Evolutionary conservation across 2,113 vertebrate species (phyloP), one percentile per base, ranked within the genome.

Genomic region (Copsychus sechellarum): DNA sequence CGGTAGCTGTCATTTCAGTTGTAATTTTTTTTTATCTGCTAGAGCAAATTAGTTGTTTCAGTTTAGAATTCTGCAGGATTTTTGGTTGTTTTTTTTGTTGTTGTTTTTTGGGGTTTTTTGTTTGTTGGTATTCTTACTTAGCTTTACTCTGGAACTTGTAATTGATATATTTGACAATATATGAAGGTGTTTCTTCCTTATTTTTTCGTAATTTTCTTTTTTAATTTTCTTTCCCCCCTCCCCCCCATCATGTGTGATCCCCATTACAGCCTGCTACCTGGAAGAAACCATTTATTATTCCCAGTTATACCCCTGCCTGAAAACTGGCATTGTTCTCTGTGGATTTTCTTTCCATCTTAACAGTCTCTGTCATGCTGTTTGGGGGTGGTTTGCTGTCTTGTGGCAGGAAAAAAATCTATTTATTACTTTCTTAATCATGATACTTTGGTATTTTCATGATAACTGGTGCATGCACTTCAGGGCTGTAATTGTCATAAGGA

Each of bases 141-240:
- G 21, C 31, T 77, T 83, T 65, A 43, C 25, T 69, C 22, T 69
- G 51, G 24, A 53, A 33, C 26, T 81, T 73, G 6, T 4, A 24
- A 36, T 34, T 15, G 11, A 19, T 45, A 9, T 13, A 9, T 18
- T 22, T 67, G 45, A 33, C 24, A 70, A 33, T 9, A 23, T 25
- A 54, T 22, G 40, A 36, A 73, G 8, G 6, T 3, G 61, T 77
- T 50, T 28, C 14, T 66, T 67, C 10, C 3, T 8, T 56, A 9
- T 7, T 62, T 19, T 29, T 82, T 51, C 25, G 22, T 43, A 12
- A 33, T 77, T 58, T 50, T 50, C 2, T 40, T 57, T 26, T 47
- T 15, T 0, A 50, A 34, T 50, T 65, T 50, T 43, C 25, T 42
- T n/a, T 14, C 1, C 2, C 10, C 4, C 2, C 2, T 1, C 2